Conservation (phyloP, 2,888 invertebrate species). For the Drosophila sordidapex region DNA sequence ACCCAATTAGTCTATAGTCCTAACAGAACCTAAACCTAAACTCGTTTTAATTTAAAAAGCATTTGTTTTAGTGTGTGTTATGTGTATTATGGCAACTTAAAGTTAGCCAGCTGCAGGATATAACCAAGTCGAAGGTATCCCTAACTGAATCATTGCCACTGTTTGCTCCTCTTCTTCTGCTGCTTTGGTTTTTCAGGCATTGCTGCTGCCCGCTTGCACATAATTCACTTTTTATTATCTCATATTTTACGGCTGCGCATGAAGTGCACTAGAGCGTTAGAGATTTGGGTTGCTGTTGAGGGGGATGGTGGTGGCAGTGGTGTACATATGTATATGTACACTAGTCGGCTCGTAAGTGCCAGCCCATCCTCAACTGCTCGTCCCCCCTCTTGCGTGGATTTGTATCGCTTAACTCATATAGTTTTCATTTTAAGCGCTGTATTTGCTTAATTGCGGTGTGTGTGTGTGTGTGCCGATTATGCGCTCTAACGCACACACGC, state of each 20-base stretch:
- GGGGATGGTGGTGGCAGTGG: not conserved
- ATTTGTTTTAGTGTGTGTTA: not conserved
- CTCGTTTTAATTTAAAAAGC: not conserved
- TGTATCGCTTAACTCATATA: constrained; percentile 73
- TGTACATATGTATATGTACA: constrained; percentile 1
- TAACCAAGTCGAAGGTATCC: not conserved
- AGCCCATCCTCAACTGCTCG: not conserved
- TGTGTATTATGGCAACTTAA: not conserved
- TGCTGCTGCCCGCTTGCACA: constrained; percentile 57
- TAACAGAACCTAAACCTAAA: not conserved
- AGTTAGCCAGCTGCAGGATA: constrained; percentile 3
- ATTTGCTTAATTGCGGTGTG: constrained; percentile 67
- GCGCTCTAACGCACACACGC: constrained; percentile 21
- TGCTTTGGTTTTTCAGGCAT: constrained; percentile 18
- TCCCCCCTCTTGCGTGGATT: not conserved
- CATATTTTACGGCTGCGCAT: constrained; percentile 68
- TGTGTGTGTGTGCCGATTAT: constrained; percentile 40
- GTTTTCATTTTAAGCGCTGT: constrained; percentile 66
- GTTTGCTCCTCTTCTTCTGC: constrained; percentile 14
- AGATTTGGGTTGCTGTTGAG: not conserved
- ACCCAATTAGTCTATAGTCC: not conserved
- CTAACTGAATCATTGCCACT: constrained; percentile 5
- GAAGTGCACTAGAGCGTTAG: constrained; percentile 39
- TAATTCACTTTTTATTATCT: constrained; percentile 79
- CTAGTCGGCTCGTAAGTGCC: constrained; percentile 36